Evolutionary conservation across 2,113 vertebrate species (phyloP).

Genomic region (Sciurus niger): DNA sequence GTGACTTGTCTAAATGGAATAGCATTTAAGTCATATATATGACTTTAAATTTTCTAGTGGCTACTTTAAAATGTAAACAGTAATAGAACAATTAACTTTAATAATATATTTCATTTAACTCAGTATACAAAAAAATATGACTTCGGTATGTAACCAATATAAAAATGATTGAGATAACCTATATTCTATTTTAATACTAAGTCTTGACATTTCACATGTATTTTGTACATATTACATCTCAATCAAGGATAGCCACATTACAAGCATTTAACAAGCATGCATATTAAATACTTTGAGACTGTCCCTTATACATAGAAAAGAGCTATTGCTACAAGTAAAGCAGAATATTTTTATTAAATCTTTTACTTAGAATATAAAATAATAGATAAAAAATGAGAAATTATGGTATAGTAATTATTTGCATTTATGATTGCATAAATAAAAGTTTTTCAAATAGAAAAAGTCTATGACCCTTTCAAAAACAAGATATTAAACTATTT

Average conservation of each 20-base stretch:
- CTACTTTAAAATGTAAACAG: neutral
- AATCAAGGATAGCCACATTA: neutral
- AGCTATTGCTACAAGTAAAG: neutral
- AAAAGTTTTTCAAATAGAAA: conserved; percentile 27
- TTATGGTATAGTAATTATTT: neutral
- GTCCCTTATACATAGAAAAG: neutral
- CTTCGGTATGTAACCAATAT: neutral
- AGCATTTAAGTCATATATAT: neutral
- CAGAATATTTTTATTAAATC: neutral
- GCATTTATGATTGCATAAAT: neutral
- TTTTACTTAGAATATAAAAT: neutral
- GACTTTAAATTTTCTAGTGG: conserved; percentile 7
- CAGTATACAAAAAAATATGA: neutral
- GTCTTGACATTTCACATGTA: neutral
- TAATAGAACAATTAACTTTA: neutral
- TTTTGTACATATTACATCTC: neutral
- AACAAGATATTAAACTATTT: conserved; percentile 55
- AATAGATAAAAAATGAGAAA: conserved; percentile 11
- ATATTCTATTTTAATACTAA: neutral
- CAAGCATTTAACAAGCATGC: accelerated
- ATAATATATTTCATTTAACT: conserved; percentile 21
- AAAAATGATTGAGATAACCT: neutral
- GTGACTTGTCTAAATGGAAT: neutral
- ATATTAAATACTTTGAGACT: neutral
- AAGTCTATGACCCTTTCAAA: conserved; percentile 26